These are phyloP conservation scores for Rhopalosiphum nymphaeae DNA, from an alignment of 2,888 invertebrate species.

Conservation along the genomic window DNA sequence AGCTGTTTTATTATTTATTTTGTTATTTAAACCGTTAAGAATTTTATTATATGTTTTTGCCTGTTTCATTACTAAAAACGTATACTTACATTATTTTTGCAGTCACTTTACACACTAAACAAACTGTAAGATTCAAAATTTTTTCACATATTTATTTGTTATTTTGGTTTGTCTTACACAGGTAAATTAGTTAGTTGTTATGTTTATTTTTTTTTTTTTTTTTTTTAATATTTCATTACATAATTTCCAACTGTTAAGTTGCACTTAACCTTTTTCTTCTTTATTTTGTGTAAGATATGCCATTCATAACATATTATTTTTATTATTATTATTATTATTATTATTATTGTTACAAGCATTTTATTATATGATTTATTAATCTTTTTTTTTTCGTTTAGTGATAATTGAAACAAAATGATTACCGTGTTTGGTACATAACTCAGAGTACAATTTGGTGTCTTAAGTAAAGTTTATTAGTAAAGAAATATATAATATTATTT, in stretches of 20 bases:
- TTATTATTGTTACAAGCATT: conserved; percentile 51
- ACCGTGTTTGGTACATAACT: conserved; percentile 64
- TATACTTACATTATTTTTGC: conserved; percentile 10
- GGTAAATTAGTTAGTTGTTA: not conserved
- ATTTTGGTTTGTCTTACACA: conserved; percentile 34
- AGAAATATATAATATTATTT: conserved; percentile 56
- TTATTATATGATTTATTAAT: conserved; percentile 56
- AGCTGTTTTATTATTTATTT: conserved; percentile 62
- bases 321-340: conserved; percentile 34
- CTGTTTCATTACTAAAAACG: conserved; percentile 2
- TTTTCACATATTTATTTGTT: conserved; percentile 35
- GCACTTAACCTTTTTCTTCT: conserved; percentile 15
- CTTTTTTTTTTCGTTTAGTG: conserved; percentile 53
- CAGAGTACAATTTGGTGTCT: conserved; percentile 65
- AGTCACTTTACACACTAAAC: conserved; percentile 7
- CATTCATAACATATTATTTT: conserved; percentile 46
- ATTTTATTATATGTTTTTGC: conserved; percentile 60
- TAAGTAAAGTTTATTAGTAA: conserved; percentile 63
- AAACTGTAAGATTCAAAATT: conserved; percentile 23
- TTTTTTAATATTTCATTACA: conserved; percentile 16
- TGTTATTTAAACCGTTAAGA: conserved; percentile 60
- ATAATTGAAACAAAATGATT: conserved; percentile 62
- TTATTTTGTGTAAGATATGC: conserved; percentile 42
- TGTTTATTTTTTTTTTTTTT: not conserved
- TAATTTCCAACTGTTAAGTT: not conserved